Conservation (phyloP, 1,140 invertebrate genomes). For the Eurosta solidaginis region DNA sequence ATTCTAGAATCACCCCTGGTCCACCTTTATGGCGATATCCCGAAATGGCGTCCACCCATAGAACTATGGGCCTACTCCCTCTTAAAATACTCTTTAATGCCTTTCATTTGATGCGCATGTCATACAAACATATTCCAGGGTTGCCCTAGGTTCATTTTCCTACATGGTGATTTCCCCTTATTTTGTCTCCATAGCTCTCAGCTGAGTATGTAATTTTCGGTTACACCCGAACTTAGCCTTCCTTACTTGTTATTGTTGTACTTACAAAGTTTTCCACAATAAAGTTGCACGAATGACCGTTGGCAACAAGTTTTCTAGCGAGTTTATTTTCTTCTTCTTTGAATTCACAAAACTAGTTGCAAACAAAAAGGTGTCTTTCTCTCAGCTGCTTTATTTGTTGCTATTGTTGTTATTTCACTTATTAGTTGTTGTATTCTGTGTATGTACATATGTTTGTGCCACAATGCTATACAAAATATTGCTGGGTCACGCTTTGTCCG, state of each 20-base stretch:
- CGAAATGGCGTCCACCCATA: too few species aligned
- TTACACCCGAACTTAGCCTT: too few species aligned
- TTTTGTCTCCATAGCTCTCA: too few species aligned
- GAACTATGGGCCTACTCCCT: too few species aligned
- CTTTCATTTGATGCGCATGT: too few species aligned
- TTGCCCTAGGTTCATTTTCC: too few species aligned
- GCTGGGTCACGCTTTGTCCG: conserved; percentile 6
- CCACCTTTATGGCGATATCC: too few species aligned
- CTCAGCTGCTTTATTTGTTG: not conserved
- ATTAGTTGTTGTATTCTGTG: not conserved
- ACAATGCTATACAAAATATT: not conserved
- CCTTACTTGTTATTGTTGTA: not conserved
- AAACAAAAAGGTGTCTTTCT: not conserved
- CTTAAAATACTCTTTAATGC: too few species aligned
- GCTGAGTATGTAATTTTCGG: too few species aligned
- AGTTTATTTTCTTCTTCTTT: not conserved
- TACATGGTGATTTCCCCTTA: too few species aligned
- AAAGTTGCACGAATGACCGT: conserved; percentile 16
- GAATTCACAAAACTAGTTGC: not conserved
- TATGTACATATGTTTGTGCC: not conserved
- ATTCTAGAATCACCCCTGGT: too few species aligned
- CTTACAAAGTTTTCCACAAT: conserved; percentile 16
- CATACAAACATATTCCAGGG: too few species aligned
- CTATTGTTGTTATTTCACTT: not conserved
- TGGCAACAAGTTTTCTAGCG: not conserved